Conservation (phyloP, 2,113 vertebrate genomes). For the Albula glossodonta region DNA sequence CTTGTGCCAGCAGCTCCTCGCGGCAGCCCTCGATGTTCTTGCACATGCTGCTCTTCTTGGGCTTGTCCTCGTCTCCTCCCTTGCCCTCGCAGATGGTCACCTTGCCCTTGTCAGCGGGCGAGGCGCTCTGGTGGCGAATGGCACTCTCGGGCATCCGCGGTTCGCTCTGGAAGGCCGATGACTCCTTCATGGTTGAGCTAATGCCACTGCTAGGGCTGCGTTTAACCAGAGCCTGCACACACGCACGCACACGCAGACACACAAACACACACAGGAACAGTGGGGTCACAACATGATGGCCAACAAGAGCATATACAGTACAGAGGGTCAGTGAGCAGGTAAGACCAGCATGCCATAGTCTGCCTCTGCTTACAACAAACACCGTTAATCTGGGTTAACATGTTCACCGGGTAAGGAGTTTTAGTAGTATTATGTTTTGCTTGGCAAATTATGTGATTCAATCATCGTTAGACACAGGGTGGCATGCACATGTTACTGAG, state of each 20-base stretch:
- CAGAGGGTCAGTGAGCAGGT: background rate
- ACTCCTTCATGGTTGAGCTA: slow-evolving; percentile 95
- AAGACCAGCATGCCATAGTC: background rate
- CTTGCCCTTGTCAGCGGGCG: slow-evolving; percentile 89
- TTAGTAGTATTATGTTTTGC: background rate
- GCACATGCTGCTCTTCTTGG: slow-evolving; percentile 94
- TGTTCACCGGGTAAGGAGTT: background rate
- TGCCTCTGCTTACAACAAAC: background rate
- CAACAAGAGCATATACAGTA: background rate
- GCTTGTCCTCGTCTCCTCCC: slow-evolving; percentile 86
- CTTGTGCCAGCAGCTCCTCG: slow-evolving; percentile 88
- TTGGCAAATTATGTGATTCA: background rate
- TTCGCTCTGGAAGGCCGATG: slow-evolving; percentile 91
- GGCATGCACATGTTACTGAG: background rate
- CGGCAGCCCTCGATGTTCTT: slow-evolving; percentile 94
- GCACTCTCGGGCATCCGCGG: slow-evolving; percentile 88
- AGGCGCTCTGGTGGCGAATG: slow-evolving; percentile 84
- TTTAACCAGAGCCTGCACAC: slow-evolving; percentile 87
- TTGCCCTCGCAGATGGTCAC: slow-evolving; percentile 92
- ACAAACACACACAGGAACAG: background rate
- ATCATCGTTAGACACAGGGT: background rate
- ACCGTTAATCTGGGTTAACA: background rate
- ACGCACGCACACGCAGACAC: background rate
- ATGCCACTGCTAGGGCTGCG: slow-evolving; percentile 95
- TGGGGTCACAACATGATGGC: background rate